Base-by-base conservation (phyloP, 2,113 vertebrate species). In the Carassius gibelio region DNA sequence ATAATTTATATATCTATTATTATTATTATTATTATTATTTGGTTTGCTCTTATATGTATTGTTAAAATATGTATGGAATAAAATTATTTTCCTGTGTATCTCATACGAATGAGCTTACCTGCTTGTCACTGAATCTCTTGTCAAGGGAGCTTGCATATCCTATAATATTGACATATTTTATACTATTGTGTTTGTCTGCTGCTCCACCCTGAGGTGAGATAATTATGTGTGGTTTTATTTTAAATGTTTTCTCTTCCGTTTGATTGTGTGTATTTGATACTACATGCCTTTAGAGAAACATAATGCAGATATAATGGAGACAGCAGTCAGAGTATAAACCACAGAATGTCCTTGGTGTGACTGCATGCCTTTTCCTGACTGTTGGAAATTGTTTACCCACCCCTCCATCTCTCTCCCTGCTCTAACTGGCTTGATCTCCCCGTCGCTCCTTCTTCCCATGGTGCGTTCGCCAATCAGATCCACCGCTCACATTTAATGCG, bases 341-440 rank as follows among this genome's bases (percentile, higher is more conserved):
- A 50, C n/a, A 42, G 38, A 90, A 90, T 92, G 93, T 89, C 94
- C 93, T 94, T 94, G 90, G 91, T 93, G 79, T 52, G 30, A 84
- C 88, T 79, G 87, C 88, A 89, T 88, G 87, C 87, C 88, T 89
- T 88, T 88, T 84, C 81, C 89, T 81, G 75, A 85, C 82, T 86
- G 66, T 55, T 15, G 74, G 62, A 87, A 64, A 74, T 79, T 55
- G 87, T 36, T 71, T 77, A 77, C 86, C 84, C 75, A 71, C 85
- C 86, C 83, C 87, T 84, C 78, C 30, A 8, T 19, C 21, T 71
- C 19, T 71, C 68, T 42, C 19, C 17, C 55, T 59, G 75, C 75
- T 89, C 76, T 89, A 80, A 89, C 86, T 88, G 87, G 90, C 87
- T 89, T 84, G 59, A 48, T 87, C 64, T 83, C 86, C 72, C 81